Evolutionary conservation across 2,797 vertebrate species (phyloP), one percentile per base, ranked within the genome.

Genomic region (Rhodeus uyekii): DNA sequence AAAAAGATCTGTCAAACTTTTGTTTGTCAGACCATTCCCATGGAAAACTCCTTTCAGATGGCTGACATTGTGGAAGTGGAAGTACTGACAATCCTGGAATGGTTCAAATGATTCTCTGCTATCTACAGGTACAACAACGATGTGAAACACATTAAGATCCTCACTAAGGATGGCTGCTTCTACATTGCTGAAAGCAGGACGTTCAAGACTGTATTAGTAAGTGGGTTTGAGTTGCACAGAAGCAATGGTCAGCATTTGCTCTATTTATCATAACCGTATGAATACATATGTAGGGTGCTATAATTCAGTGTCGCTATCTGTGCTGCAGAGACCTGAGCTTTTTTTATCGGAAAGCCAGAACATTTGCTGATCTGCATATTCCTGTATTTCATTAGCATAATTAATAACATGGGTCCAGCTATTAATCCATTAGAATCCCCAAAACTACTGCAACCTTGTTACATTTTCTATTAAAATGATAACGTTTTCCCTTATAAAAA

Each of bases 141-240:
- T 94, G 97, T 98, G 94, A 99, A 99, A 90, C 98, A 99, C 95
- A 99, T 99, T 94, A 99, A 97, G 95, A 98, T 99, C 94, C 94
- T 99, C 94, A 96, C 96, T 90, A 97, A 94, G 92, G 96, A 98
- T 86, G 94, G 95, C 89, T 95, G 94, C 93, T 98, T 98, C 93
- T 94, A 97, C 95, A 98, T 99, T 88, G 96, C 98, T 68, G 97
- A 99, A 94, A 98, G 98, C 92, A 97, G 96, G 93, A 98, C 96
- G 92, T 99, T 99, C 95, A 96, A 94, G 94, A 98, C 95, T 94
- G 94, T 99, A 94, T 93, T 96, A 93, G 98, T 99, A 94, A 98
- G 96, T 93, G 91, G 92, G 90, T 92, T 92, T 74, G 39, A 50
- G 42, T 72, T 53, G n/a, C 55, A 39, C 44, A 24, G 36, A 61